phyloP scores from a whole-genome alignment of 2,888 invertebrate genomes.

The Branchipolynoe longqiensis region DNA sequence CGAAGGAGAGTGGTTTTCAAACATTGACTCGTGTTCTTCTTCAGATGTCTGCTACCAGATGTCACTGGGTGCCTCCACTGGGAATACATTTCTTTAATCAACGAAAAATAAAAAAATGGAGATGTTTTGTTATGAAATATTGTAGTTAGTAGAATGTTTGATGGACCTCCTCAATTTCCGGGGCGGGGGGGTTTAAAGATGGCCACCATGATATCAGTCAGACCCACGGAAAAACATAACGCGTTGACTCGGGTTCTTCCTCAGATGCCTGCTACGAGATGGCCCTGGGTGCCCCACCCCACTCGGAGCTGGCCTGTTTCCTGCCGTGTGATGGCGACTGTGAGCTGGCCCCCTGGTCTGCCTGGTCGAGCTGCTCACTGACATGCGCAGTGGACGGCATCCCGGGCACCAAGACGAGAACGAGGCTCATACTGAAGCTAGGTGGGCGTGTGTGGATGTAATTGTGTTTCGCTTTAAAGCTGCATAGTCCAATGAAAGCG shows the following conservation, averaged over 20 bases:
- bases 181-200: background rate
- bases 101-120: too few relatives aligned
- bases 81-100: too few relatives aligned
- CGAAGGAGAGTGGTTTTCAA: too few relatives aligned
- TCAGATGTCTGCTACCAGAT: too few relatives aligned
- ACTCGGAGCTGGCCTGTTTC: constrained; percentile 71
- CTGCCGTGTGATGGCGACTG: constrained; percentile 86
- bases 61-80: too few relatives aligned
- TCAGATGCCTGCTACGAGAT: constrained; percentile 56
- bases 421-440: constrained; percentile 41
- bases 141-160: too few relatives aligned
- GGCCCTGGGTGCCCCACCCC: constrained; percentile 29
- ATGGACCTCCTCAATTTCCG: too few relatives aligned
- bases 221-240: background rate
- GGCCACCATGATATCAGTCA: background rate
- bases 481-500: too few relatives aligned
- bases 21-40: too few relatives aligned
- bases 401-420: constrained; percentile 49
- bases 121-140: too few relatives aligned
- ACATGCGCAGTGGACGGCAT: constrained; percentile 44
- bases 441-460: too few relatives aligned
- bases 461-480: too few relatives aligned
- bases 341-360: constrained; percentile 85
- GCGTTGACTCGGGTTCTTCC: background rate
- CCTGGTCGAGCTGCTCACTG: constrained; percentile 76